phyloP scores from a whole-genome alignment of 2,113 vertebrate species.

The Actenoides hombroni region DNA sequence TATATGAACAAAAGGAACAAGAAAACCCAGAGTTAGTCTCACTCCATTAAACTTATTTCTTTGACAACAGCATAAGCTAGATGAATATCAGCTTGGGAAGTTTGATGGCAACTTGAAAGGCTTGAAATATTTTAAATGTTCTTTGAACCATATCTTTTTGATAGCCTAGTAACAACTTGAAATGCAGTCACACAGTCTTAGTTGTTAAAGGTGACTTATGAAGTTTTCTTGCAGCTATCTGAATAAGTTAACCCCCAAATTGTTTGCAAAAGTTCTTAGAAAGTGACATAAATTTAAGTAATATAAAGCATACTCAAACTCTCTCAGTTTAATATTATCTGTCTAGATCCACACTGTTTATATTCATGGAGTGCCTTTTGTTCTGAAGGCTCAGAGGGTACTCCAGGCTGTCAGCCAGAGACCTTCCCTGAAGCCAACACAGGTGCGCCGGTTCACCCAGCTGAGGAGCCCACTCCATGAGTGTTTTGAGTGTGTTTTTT shows the following conservation, averaged over 20 bases:
- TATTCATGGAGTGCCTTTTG: neutral
- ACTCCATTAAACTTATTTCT: slow-evolving; percentile 45
- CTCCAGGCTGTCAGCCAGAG: neutral
- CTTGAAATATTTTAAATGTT: neutral
- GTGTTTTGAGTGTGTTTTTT: neutral
- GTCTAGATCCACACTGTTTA: neutral
- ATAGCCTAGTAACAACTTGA: slow-evolving; percentile 26
- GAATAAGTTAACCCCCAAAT: neutral
- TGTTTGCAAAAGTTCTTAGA: slow-evolving; percentile 16
- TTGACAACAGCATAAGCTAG: slow-evolving; percentile 31
- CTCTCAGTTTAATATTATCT: neutral
- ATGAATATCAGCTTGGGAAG: slow-evolving; percentile 12
- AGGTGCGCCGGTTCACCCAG: neutral
- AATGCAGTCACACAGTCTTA: slow-evolving; percentile 6
- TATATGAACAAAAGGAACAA: neutral
- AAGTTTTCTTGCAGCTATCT: neutral
- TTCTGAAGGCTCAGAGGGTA: neutral
- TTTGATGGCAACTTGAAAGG: slow-evolving; percentile 19
- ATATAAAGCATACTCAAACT: neutral
- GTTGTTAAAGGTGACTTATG: slow-evolving; percentile 16
- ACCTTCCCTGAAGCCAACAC: neutral
- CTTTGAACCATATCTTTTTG: slow-evolving; percentile 37
- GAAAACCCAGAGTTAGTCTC: slow-evolving; percentile 3
- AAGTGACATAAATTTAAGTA: slow-evolving; percentile 6
- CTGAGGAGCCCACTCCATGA: neutral